Evolutionary conservation across 2,113 vertebrate species (phyloP).

Genomic region (Embiotoca jacksoni): DNA sequence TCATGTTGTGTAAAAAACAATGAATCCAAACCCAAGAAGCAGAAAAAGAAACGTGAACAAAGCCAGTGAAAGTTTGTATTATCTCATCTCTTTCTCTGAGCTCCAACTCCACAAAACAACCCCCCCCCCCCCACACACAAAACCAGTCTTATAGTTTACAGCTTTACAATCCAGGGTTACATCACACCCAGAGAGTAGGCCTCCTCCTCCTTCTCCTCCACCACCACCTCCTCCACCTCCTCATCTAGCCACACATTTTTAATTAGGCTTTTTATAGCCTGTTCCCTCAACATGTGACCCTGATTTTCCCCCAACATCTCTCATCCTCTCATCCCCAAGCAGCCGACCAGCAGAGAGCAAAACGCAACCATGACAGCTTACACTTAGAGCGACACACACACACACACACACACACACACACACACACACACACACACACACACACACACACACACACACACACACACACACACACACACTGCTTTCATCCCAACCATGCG

Average conservation of each 20-base stretch:
- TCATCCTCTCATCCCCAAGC: constrained; percentile 32
- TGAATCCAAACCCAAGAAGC: too few relatives aligned
- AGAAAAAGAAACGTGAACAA: too few relatives aligned
- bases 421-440: constrained; percentile 10
- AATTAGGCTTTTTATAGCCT: constrained; percentile 80
- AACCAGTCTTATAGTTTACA: constrained; percentile 43
- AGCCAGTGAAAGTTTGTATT: too few relatives aligned
- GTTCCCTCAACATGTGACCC: constrained; percentile 61
- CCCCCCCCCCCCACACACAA: neutral
- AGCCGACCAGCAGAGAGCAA: constrained; percentile 35
- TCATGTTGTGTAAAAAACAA: too few relatives aligned
- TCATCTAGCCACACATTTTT: constrained; percentile 74
- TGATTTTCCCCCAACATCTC: constrained; percentile 32
- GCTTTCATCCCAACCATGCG: constrained; percentile 44
- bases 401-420: constrained; percentile 23
- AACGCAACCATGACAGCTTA: constrained; percentile 43
- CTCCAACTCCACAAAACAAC: constrained; percentile 23
- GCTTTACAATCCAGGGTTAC: constrained; percentile 63
- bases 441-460: constrained; percentile 8
- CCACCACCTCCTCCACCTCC: constrained; percentile 30
- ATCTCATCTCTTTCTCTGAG: neutral
- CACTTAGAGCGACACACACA: constrained; percentile 15
- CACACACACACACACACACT: constrained; percentile 22
- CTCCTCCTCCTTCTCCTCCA: constrained; percentile 14
- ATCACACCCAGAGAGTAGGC: constrained; percentile 55